These are phyloP conservation scores for Tetrao urogallus DNA, from an alignment of 2,113 vertebrate genomes.

Conservation along the genomic window DNA sequence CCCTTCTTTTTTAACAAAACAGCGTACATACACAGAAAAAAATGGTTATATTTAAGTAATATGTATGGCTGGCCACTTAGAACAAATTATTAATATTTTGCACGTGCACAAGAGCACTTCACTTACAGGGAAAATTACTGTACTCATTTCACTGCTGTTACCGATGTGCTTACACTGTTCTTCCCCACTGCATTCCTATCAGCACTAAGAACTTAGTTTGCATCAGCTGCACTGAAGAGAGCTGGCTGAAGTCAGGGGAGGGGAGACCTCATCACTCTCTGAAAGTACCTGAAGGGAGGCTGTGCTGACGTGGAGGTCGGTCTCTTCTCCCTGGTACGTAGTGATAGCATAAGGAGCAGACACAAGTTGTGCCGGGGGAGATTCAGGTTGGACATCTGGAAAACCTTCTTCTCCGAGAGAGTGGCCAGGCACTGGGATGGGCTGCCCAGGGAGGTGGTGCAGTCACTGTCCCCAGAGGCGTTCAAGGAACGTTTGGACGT, in stretches of 20 bases:
- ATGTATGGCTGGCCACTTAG: background rate
- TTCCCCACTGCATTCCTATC: background rate
- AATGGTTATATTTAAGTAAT: background rate
- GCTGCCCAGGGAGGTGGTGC: too few relatives aligned
- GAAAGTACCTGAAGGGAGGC: too few relatives aligned
- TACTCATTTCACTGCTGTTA: background rate
- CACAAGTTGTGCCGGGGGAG: too few relatives aligned
- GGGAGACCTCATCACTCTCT: too few relatives aligned
- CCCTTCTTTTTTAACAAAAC: background rate
- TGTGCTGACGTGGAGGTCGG: too few relatives aligned
- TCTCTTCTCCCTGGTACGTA: too few relatives aligned
- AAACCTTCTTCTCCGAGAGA: too few relatives aligned
- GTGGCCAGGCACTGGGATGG: too few relatives aligned
- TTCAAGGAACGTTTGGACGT: too few relatives aligned
- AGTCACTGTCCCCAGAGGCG: too few relatives aligned
- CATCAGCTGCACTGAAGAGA: background rate
- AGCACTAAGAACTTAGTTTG: background rate
- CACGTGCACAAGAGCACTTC: background rate
- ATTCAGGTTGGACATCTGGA: too few relatives aligned
- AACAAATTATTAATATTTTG: background rate
- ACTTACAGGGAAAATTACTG: background rate
- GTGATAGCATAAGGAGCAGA: too few relatives aligned
- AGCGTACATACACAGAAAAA: background rate
- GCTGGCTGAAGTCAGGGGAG: accelerated
- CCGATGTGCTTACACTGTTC: background rate